Conservation (phyloP, 2,888 invertebrate species). For the Tryphoninae sp. region DNA sequence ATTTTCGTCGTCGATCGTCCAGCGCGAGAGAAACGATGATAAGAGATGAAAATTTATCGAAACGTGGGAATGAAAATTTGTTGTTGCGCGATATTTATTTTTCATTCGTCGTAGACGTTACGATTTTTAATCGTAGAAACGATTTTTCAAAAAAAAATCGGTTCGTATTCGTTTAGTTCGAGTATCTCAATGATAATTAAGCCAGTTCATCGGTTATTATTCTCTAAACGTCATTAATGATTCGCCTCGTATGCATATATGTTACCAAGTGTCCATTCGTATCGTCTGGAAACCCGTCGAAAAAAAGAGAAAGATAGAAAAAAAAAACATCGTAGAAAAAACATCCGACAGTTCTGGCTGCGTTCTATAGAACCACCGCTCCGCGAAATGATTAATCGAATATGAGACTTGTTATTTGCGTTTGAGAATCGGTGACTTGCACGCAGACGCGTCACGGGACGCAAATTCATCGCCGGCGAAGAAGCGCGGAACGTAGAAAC, state of each 20-base stretch:
- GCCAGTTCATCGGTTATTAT: slow-evolving; percentile 44
- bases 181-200: slow-evolving; percentile 45
- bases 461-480: slow-evolving; percentile 17
- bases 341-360: slow-evolving; percentile 29
- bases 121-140: no score
- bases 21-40: no score
- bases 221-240: slow-evolving; percentile 50
- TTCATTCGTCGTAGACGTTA: no score
- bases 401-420: slow-evolving; percentile 17
- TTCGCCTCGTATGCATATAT: slow-evolving; percentile 25
- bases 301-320: slow-evolving; percentile 2
- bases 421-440: slow-evolving; percentile 34
- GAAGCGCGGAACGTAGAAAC: neutral
- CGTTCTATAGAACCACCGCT: neutral
- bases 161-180: neutral
- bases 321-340: slow-evolving; percentile 28
- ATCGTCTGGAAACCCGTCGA: neutral
- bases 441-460: slow-evolving; percentile 9
- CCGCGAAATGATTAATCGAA: slow-evolving; percentile 54
- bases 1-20: no score
- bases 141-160: no score
- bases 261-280: neutral
- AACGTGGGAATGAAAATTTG: no score
- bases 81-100: no score
- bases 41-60: no score